Evolutionary conservation across 2,797 vertebrate genomes (phyloP).

Genomic region (Urosaurus nigricauda): DNA sequence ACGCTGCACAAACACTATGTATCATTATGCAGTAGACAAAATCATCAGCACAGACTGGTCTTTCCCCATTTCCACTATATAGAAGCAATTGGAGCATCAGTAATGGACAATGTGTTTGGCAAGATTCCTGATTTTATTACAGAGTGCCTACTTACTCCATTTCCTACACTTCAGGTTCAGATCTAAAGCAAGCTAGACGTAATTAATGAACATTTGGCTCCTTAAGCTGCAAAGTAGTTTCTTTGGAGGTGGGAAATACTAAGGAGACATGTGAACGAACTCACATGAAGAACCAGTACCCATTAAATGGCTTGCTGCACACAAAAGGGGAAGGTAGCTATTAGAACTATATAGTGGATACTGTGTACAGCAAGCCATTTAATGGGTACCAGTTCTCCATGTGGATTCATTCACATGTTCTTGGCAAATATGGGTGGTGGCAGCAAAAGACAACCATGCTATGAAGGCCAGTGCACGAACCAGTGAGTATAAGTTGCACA

Average conservation of each 20-base stretch:
- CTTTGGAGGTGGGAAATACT: neutral
- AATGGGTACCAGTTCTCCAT: neutral
- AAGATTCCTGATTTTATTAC: neutral
- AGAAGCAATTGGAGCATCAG: neutral
- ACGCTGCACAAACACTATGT: neutral
- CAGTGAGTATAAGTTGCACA: neutral
- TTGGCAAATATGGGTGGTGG: neutral
- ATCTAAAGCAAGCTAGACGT: neutral
- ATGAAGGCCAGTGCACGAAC: neutral
- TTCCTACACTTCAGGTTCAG: neutral
- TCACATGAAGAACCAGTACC: neutral
- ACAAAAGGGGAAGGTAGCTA: too few species aligned
- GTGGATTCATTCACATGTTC: neutral
- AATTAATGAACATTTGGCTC: neutral
- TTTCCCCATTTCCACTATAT: neutral
- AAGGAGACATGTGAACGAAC: neutral
- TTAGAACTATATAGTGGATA: neutral
- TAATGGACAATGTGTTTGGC: neutral
- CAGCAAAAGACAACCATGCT: neutral
- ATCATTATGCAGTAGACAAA: neutral
- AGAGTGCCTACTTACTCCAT: neutral
- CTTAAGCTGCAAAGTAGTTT: neutral
- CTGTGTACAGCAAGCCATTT: neutral
- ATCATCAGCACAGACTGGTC: neutral
- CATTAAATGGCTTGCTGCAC: neutral